Conservation (phyloP, 2,113 vertebrate genomes). For the Raja brachyura region DNA sequence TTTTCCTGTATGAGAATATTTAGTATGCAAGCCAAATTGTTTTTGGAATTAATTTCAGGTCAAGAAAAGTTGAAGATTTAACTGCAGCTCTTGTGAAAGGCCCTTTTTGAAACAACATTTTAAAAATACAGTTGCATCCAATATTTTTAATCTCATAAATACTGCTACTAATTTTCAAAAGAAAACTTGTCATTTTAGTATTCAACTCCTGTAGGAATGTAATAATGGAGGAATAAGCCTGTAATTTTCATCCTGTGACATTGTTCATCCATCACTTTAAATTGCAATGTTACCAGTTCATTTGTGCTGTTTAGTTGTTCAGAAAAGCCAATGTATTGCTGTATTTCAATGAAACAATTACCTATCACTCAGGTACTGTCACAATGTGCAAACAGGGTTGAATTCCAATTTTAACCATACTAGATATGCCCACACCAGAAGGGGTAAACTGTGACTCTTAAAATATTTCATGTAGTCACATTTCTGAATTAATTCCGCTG, state of each 20-base stretch:
- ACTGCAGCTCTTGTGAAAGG: constrained; percentile 14
- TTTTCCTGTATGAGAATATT: constrained; percentile 35
- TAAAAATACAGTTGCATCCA: background rate
- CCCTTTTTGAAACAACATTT: background rate
- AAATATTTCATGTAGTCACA: background rate
- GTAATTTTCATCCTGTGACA: constrained; percentile 27
- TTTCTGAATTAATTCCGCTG: background rate
- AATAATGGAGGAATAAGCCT: constrained; percentile 28
- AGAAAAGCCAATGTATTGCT: background rate
- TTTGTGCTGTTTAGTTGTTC: background rate
- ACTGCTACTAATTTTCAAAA: constrained; percentile 18
- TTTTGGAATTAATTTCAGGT: constrained; percentile 20
- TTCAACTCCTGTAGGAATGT: background rate
- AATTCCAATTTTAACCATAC: background rate
- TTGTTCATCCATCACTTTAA: constrained; percentile 20
- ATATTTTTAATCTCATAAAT: constrained; percentile 19
- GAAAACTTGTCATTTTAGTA: constrained; percentile 14
- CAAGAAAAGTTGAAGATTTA: constrained; percentile 31
- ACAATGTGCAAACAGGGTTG: background rate
- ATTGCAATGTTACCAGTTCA: background rate
- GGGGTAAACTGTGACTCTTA: background rate
- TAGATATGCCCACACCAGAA: too few relatives aligned
- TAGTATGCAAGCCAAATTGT: constrained; percentile 14
- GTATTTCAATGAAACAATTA: background rate
- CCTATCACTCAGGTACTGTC: background rate